Conservation (phyloP, 2,888 invertebrate genomes). For the Reticulitermes lucifugus region DNA sequence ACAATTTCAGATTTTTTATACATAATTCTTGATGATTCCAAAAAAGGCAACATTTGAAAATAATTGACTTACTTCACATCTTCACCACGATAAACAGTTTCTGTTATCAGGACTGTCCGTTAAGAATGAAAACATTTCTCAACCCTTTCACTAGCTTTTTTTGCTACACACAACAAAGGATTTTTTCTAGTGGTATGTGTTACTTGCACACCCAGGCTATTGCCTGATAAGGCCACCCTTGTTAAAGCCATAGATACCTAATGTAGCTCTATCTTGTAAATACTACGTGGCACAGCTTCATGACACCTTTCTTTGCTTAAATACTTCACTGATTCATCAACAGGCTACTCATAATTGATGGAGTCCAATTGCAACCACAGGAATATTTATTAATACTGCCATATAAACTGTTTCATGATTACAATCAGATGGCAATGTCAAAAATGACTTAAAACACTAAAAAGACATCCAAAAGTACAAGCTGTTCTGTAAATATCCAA, state of each 20-base stretch:
- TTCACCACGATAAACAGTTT: background rate
- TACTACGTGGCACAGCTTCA: background rate
- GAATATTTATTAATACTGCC: background rate
- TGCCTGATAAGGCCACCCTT: slow-evolving; percentile 27
- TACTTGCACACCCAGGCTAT: background rate
- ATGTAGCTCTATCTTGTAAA: background rate
- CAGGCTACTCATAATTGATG: slow-evolving; percentile 26
- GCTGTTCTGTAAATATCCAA: background rate
- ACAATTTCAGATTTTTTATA: slow-evolving; percentile 1
- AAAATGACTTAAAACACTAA: background rate
- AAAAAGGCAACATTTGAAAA: slow-evolving; percentile 16
- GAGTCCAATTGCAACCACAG: slow-evolving; percentile 23
- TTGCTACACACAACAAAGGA: background rate
- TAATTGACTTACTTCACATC: slow-evolving; percentile 12
- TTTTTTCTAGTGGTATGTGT: background rate
- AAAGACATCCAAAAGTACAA: slow-evolving; percentile 2
- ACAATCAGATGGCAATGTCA: background rate
- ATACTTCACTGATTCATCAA: background rate
- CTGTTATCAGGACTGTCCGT: background rate
- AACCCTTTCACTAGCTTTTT: background rate
- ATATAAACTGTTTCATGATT: background rate
- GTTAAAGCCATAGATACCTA: slow-evolving; percentile 25
- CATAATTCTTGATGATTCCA: background rate
- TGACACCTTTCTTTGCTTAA: background rate
- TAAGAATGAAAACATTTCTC: background rate